Percentiles rank a stretch among this genome's conserved stretches.
phyloP scores from a whole-genome alignment of 2,888 invertebrate genomes.

The Agrochola macilenta region DNA sequence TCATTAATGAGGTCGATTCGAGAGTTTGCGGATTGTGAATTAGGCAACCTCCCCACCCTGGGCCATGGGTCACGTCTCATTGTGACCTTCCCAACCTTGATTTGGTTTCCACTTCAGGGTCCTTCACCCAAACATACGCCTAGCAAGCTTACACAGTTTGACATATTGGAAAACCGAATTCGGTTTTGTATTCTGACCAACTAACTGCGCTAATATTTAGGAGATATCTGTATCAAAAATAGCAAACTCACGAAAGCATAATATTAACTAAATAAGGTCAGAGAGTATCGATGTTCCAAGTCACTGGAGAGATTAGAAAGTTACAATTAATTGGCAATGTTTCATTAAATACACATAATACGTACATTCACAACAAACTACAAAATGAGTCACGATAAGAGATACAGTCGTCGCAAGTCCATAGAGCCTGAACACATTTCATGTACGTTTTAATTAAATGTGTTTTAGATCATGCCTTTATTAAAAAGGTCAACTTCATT shows the following conservation, averaged over 20 bases:
- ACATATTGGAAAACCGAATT: slow-evolving; percentile 83
- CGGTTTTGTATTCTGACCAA: slow-evolving; percentile 66
- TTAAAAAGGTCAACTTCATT: slow-evolving; percentile 38
- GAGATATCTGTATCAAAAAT: slow-evolving; percentile 61
- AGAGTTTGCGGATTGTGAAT: slow-evolving; percentile 77
- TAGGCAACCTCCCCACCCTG: slow-evolving; percentile 81
- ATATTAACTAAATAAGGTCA: slow-evolving; percentile 74
- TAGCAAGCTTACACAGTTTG: slow-evolving; percentile 79
- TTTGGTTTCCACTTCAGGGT: slow-evolving; percentile 95
- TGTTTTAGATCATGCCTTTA: slow-evolving; percentile 35
- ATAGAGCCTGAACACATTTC: slow-evolving; percentile 77
- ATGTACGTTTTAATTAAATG: slow-evolving; percentile 53
- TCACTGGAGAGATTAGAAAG: slow-evolving; percentile 84
- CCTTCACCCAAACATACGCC: slow-evolving; percentile 89
- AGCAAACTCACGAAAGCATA: slow-evolving; percentile 65
- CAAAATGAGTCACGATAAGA: slow-evolving; percentile 88
- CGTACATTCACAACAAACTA: slow-evolving; percentile 90
- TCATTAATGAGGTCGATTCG: slow-evolving; percentile 78
- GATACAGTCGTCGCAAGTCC: slow-evolving; percentile 90
- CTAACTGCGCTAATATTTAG: slow-evolving; percentile 47
- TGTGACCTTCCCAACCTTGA: slow-evolving; percentile 94
- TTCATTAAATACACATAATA: slow-evolving; percentile 88
- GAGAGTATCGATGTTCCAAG: slow-evolving; percentile 86
- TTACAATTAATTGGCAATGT: slow-evolving; percentile 84
- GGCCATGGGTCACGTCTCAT: slow-evolving; percentile 93